Evolutionary conservation across 1,140 invertebrate genomes (phyloP).

Genomic region (Drosophila orena): DNA sequence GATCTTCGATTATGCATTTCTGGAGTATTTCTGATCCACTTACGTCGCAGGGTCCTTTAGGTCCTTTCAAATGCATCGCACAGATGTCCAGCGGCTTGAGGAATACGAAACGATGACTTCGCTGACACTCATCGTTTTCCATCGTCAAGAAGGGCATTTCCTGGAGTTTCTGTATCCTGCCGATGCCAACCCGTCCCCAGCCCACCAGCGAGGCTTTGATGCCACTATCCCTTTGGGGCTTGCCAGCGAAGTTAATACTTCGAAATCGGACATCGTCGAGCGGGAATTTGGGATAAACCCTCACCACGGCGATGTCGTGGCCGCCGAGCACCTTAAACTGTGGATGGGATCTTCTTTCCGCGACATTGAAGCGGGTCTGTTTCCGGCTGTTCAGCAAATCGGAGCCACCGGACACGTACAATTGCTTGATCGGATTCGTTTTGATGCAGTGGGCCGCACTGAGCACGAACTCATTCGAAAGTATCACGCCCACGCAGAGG

Average conservation of each 20-base stretch:
- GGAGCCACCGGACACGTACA: slow-evolving; percentile 34
- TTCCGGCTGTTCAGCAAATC: slow-evolving; percentile 9
- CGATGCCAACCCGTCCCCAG: slow-evolving; percentile 40
- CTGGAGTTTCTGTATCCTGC: slow-evolving; percentile 26
- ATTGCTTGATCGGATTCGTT: too few species aligned
- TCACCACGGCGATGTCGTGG: slow-evolving; percentile 50
- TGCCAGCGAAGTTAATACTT: slow-evolving; percentile 11
- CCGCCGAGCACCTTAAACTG: slow-evolving; percentile 34
- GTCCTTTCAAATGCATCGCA: slow-evolving; percentile 36
- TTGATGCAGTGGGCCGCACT: slow-evolving; percentile 53
- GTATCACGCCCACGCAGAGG: slow-evolving; percentile 60
- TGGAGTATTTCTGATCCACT: background rate
- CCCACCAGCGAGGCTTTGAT: slow-evolving; percentile 28
- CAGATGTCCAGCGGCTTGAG: slow-evolving; percentile 52
- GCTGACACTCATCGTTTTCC: slow-evolving; percentile 15
- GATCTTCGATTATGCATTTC: background rate
- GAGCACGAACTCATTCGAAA: slow-evolving; percentile 41
- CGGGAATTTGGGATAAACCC: slow-evolving; percentile 25
- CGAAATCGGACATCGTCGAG: slow-evolving; percentile 35
- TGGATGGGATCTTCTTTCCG: slow-evolving; percentile 13
- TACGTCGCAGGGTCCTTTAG: slow-evolving; percentile 60
- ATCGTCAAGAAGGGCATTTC: slow-evolving; percentile 32
- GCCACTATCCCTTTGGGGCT: background rate
- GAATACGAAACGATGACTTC: slow-evolving; percentile 19
- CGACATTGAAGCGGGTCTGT: slow-evolving; percentile 14